These are phyloP conservation scores for Zoroaster sp. DNA, from an alignment of 53 echinoderm and acorn worm genomes.

Conservation along the genomic window DNA sequence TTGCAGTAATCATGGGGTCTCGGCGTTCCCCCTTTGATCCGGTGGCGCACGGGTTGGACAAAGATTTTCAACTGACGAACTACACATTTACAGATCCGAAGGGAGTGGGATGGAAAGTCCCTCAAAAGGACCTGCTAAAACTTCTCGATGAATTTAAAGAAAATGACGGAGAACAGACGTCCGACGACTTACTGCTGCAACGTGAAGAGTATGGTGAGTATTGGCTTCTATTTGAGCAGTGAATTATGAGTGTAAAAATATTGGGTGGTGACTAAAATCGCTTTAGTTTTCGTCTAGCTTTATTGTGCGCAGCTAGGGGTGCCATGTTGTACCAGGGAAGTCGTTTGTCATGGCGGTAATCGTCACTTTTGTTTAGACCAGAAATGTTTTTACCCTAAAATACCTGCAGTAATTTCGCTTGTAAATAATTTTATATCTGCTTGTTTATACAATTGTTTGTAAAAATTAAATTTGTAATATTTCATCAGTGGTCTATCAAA, in stretches of 20 bases:
- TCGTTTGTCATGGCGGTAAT: neutral
- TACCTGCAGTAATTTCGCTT: too few relatives aligned
- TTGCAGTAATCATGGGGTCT: neutral
- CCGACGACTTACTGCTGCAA: constrained; percentile 31
- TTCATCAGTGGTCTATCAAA: too few relatives aligned
- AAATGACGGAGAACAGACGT: constrained; percentile 56
- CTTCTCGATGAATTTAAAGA: constrained; percentile 87
- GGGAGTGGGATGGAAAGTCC: constrained; percentile 94
- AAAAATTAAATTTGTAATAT: too few relatives aligned
- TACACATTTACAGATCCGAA: constrained; percentile 77
- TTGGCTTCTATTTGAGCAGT: neutral
- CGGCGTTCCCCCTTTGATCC: constrained; percentile 81
- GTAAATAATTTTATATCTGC: too few relatives aligned
- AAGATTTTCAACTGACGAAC: constrained; percentile 92
- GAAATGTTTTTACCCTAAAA: too few relatives aligned
- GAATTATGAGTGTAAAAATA: neutral
- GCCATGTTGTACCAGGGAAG: constrained; percentile 13
- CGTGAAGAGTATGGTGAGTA: constrained; percentile 18
- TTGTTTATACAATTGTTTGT: too few relatives aligned
- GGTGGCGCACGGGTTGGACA: constrained; percentile 81
- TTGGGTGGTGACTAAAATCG: neutral
- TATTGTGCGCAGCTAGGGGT: constrained; percentile 17
- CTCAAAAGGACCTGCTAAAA: constrained; percentile 93
- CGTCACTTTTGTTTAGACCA: too few relatives aligned
- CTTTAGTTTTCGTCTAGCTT: neutral